Percentiles rank a stretch among this genome's conserved stretches.
Conservation (phyloP, 2,888 invertebrate species). For the Melinopterus prodromus region DNA sequence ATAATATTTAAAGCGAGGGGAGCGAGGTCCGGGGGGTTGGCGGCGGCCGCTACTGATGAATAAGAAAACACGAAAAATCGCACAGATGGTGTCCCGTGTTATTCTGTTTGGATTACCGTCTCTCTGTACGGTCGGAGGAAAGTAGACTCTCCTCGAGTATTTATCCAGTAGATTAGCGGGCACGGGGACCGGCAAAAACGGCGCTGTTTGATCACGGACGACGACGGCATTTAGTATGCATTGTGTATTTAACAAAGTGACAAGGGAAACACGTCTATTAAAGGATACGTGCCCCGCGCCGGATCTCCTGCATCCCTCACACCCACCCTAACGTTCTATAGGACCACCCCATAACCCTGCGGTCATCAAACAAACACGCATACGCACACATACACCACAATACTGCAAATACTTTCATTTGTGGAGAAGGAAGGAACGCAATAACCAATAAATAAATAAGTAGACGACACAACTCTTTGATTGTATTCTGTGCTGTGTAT, state of each 20-base stretch:
- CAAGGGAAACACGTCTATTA: conserved; percentile 51
- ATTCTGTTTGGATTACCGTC: conserved; percentile 54
- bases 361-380: neutral
- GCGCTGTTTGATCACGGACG: conserved; percentile 54
- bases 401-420: neutral
- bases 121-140: conserved; percentile 41
- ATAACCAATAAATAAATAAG: neutral
- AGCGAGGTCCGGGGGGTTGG: neutral
- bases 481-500: no score
- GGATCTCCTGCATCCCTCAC: conserved; percentile 8
- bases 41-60: conserved; percentile 43
- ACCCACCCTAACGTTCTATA: neutral
- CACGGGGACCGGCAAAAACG: conserved; percentile 55
- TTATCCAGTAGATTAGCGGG: conserved; percentile 59
- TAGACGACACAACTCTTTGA: no score
- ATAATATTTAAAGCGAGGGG: conserved; percentile 13
- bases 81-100: conserved; percentile 50
- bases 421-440: neutral
- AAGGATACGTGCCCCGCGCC: conserved; percentile 43
- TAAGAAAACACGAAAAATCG: conserved; percentile 50
- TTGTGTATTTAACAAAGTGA: conserved; percentile 55
- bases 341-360: conserved; percentile 9
- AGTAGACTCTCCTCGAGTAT: conserved; percentile 55
- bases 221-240: conserved; percentile 52
- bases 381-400: neutral